These are phyloP conservation scores for Plectropomus leopardus DNA, from an alignment of 2,113 vertebrate genomes.

Conservation along the genomic window DNA sequence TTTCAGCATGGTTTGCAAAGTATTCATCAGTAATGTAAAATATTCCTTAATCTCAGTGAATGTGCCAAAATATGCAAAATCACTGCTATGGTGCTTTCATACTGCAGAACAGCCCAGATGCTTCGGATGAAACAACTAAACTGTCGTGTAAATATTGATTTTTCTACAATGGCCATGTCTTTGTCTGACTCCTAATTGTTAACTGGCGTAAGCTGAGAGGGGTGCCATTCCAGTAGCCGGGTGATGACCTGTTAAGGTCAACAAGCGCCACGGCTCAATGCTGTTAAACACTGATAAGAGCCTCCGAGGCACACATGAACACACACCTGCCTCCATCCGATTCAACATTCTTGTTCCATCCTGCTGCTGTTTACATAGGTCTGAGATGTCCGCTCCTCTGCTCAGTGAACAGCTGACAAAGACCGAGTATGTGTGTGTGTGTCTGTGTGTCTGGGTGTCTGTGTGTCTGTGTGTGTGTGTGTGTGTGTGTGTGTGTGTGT, in stretches of 20 bases:
- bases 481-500: constrained; percentile 23
- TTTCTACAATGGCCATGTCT: constrained; percentile 2
- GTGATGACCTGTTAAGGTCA: constrained; percentile 49
- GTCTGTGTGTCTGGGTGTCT: constrained; percentile 7
- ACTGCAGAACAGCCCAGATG: not conserved
- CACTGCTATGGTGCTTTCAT: not conserved
- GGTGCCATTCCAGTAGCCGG: constrained; percentile 37
- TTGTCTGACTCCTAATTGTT: constrained; percentile 36
- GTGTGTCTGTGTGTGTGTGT: constrained; percentile 10
- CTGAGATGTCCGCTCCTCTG: constrained; percentile 43
- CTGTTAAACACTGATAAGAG: constrained; percentile 66
- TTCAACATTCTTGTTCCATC: constrained; percentile 46
- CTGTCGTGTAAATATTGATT: constrained; percentile 25
- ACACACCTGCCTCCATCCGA: constrained; percentile 41
- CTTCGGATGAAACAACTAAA: constrained; percentile 16
- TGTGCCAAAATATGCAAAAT: not conserved
- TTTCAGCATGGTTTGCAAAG: not conserved
- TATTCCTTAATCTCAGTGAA: not conserved
- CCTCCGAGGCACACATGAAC: constrained; percentile 29
- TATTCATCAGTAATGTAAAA: not conserved
- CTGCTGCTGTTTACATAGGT: constrained; percentile 46
- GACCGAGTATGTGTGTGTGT: not conserved
- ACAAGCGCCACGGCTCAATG: constrained; percentile 41
- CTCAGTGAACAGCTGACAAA: constrained; percentile 45
- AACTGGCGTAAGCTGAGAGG: constrained; percentile 31